Evolutionary conservation across 2,888 invertebrate species (phyloP).

Genomic region (Amphimallon solstitiale): DNA sequence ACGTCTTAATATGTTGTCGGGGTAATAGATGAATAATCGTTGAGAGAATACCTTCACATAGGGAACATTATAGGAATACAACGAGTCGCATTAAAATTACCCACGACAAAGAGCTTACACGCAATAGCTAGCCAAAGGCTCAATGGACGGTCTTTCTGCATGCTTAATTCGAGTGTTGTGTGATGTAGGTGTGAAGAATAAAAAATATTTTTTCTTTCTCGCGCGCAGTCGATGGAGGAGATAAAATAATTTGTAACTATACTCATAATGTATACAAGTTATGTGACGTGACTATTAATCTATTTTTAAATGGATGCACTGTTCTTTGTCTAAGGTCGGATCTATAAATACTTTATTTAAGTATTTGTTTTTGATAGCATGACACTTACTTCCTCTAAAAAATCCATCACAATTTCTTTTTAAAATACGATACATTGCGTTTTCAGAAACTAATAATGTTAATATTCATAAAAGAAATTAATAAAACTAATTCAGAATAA

Average conservation of each 20-base stretch:
- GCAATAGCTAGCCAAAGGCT: conserved; percentile 12
- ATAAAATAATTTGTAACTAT: conserved; percentile 28
- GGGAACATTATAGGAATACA: conserved; percentile 28
- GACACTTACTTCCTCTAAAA: no score
- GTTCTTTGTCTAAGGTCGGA: background rate
- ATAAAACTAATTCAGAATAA: no score
- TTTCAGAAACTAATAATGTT: no score
- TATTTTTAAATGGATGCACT: conserved; percentile 2
- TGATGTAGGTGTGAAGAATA: conserved; percentile 26
- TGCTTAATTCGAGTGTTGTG: conserved; percentile 23
- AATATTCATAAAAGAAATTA: no score
- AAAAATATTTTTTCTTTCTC: conserved; percentile 20
- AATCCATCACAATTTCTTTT: no score
- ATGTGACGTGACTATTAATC: conserved; percentile 21
- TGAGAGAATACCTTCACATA: conserved; percentile 25
- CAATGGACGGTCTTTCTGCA: conserved; percentile 17
- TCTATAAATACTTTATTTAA: no score
- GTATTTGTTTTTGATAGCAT: no score
- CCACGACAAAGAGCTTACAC: conserved; percentile 22
- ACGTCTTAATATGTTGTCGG: conserved; percentile 23
- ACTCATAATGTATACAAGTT: conserved; percentile 11
- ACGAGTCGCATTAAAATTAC: conserved; percentile 23
- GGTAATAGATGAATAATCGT: conserved; percentile 31
- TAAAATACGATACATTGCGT: no score
- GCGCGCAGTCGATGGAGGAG: conserved; percentile 17